These are phyloP conservation scores for Stegodyphus dumicola DNA, from an alignment of 1,140 invertebrate genomes.

Conservation along the genomic window DNA sequence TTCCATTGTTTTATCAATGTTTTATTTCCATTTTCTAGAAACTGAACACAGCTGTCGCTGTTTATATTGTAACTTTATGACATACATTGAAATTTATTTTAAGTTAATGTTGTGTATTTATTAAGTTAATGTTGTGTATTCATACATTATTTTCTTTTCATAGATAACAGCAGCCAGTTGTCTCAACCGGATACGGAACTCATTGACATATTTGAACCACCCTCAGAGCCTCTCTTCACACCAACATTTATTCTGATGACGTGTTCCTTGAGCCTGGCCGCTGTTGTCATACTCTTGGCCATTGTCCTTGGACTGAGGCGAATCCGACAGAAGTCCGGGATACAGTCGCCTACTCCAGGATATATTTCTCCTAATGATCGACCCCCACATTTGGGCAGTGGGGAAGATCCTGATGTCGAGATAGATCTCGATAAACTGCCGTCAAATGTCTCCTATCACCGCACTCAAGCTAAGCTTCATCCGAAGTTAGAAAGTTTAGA, in stretches of 20 bases:
- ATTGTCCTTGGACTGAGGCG: slow-evolving; percentile 43
- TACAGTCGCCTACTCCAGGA: slow-evolving; percentile 27
- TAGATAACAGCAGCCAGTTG: slow-evolving; percentile 58
- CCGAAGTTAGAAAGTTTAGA: slow-evolving; percentile 93
- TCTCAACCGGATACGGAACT: slow-evolving; percentile 51
- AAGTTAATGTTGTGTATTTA: background rate
- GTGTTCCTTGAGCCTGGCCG: slow-evolving; percentile 77
- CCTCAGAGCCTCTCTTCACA: slow-evolving; percentile 74
- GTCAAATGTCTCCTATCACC: slow-evolving; percentile 87
- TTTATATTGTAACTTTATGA: no score
- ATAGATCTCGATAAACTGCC: slow-evolving; percentile 92
- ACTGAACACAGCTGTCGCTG: no score
- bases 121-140: background rate
- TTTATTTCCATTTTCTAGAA: no score
- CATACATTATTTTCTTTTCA: slow-evolving; percentile 3
- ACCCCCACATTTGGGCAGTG: slow-evolving; percentile 82
- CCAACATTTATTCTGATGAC: slow-evolving; percentile 79
- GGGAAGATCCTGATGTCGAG: slow-evolving; percentile 75
- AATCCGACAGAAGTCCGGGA: slow-evolving; percentile 33
- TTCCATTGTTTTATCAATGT: no score
- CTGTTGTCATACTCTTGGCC: slow-evolving; percentile 73
- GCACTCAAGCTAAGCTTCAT: slow-evolving; percentile 83
- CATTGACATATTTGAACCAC: slow-evolving; percentile 56
- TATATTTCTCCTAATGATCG: slow-evolving; percentile 25
- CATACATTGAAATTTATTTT: no score